Percentiles rank a stretch among this genome's conserved stretches.
phyloP scores from a whole-genome alignment of 2,113 vertebrate genomes.

The Abramis brama region DNA sequence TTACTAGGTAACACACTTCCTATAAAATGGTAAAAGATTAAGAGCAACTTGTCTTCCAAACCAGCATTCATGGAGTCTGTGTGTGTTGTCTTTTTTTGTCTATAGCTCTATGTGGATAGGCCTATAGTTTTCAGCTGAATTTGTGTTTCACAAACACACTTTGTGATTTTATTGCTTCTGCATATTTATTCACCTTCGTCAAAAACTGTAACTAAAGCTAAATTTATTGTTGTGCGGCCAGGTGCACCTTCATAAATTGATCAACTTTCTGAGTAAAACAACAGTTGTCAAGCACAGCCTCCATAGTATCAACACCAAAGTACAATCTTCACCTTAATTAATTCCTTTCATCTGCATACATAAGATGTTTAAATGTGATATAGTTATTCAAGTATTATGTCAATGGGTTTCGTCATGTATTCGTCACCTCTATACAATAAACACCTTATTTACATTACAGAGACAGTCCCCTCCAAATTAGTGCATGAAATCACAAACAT shows the following conservation, averaged over 20 bases:
- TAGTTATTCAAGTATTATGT: too few species aligned
- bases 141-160: background rate
- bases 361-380: too few species aligned
- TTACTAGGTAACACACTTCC: conserved; percentile 50
- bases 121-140: background rate
- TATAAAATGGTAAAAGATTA: conserved; percentile 22
- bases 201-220: background rate
- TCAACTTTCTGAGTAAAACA: background rate
- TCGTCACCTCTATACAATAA: background rate
- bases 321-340: background rate
- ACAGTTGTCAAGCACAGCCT: background rate
- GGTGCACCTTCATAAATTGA: background rate
- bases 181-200: background rate
- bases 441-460: background rate
- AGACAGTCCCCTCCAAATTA: background rate
- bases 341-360: background rate
- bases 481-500: background rate
- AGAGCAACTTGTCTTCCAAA: background rate
- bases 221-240: background rate
- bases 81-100: background rate
- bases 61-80: background rate
- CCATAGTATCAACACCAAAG: background rate
- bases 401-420: background rate
- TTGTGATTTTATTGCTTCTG: background rate
- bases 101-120: background rate